phyloP scores from a whole-genome alignment of 2,888 invertebrate species.

The Ellobium chinense region DNA sequence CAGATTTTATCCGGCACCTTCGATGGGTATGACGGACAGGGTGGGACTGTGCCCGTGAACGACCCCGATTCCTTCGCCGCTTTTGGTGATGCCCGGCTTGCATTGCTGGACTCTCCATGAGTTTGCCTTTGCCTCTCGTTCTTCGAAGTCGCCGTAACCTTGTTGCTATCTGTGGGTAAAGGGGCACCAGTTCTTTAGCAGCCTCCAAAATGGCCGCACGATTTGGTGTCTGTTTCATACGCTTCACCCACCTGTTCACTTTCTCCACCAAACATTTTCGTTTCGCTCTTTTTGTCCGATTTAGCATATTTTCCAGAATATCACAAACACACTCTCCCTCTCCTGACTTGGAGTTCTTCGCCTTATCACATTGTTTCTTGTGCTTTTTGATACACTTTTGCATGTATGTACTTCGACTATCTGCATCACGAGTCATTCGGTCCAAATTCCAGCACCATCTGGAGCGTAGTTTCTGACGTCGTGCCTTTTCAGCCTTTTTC shows the following conservation, averaged over 20 bases:
- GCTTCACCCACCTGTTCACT: slow-evolving; percentile 21
- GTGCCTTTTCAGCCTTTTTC: neutral
- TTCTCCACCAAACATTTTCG: slow-evolving; percentile 25
- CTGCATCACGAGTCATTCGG: neutral
- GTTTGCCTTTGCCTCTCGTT: no score
- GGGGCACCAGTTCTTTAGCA: neutral
- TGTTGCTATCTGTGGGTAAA: slow-evolving; percentile 17
- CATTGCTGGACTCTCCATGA: no score
- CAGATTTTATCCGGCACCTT: no score
- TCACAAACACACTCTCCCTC: slow-evolving; percentile 23
- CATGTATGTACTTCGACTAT: neutral
- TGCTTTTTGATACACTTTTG: slow-evolving; percentile 14
- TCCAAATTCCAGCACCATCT: slow-evolving; percentile 34
- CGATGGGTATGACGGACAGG: no score
- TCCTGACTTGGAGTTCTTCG: neutral
- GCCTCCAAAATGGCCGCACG: neutral
- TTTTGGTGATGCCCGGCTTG: no score
- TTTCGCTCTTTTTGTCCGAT: neutral
- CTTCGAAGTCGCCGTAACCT: neutral
- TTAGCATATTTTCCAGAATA: slow-evolving; percentile 17
- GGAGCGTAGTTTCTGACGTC: neutral
- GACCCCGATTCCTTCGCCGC: no score
- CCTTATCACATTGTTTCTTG: neutral
- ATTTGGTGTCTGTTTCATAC: slow-evolving; percentile 1
- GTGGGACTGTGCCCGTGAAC: no score